These are phyloP conservation scores for Tapirus indicus DNA, from an alignment of 2,797 vertebrate species.

Conservation along the genomic window DNA sequence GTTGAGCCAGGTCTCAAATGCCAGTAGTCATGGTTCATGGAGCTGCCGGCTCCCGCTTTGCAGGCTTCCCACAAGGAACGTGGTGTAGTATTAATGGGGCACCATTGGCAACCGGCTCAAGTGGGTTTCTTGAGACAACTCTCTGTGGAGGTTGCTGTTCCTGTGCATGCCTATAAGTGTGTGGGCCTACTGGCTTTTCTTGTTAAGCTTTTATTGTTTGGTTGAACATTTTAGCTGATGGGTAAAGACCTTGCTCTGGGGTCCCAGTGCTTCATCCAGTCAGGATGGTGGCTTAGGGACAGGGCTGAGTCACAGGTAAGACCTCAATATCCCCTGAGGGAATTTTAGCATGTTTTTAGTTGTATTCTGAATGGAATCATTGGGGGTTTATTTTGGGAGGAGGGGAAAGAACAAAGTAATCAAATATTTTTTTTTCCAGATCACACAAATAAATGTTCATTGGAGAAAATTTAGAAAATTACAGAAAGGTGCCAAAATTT, in stretches of 20 bases:
- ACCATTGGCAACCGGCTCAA: background rate
- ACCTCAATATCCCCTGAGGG: background rate
- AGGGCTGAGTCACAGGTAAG: background rate
- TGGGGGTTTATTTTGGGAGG: background rate
- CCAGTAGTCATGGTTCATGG: background rate
- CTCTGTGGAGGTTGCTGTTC: background rate
- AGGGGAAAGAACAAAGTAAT: background rate
- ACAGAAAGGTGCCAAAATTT: background rate
- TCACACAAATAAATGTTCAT: background rate
- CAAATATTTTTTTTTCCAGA: background rate
- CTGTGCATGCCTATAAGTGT: background rate
- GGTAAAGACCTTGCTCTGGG: background rate
- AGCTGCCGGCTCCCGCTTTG: background rate
- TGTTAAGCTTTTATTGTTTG: background rate
- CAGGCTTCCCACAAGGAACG: background rate
- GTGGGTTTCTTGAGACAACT: background rate
- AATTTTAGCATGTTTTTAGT: background rate
- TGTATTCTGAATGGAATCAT: background rate
- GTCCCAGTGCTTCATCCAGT: background rate
- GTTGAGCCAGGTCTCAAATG: background rate
- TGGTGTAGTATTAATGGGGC: background rate
- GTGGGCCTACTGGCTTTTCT: background rate
- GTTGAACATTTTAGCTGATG: background rate
- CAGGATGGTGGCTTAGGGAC: background rate
- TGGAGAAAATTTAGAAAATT: constrained; percentile 4